A percentile compares a stretch with the other conserved stretches of the same genome.
Evolutionary conservation across 2,797 vertebrate species (phyloP).

Genomic region (Sebastes nivosus): DNA sequence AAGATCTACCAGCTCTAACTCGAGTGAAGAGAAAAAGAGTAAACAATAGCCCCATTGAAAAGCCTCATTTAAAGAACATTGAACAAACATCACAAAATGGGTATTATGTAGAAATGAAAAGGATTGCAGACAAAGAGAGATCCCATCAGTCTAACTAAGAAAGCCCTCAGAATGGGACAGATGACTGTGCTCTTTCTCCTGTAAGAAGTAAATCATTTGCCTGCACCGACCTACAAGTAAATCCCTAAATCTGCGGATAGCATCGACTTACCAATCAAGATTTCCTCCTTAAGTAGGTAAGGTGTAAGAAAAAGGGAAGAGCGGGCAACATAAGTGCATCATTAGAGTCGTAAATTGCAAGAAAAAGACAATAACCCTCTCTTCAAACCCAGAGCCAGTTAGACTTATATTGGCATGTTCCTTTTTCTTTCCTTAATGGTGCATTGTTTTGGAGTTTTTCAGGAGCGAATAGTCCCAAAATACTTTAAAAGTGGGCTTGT

Average conservation of each 20-base stretch:
- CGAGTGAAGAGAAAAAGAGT: constrained; percentile 73
- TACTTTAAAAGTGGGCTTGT: constrained; percentile 4
- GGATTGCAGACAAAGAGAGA: constrained; percentile 85
- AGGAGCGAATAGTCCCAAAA: not conserved
- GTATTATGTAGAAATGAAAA: constrained; percentile 83
- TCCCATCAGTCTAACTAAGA: constrained; percentile 86
- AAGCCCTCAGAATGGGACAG: constrained; percentile 90
- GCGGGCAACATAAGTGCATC: constrained; percentile 99
- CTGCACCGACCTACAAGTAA: constrained; percentile 93
- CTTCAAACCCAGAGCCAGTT: constrained; percentile 83
- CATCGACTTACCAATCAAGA: constrained; percentile 99
- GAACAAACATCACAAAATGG: constrained; percentile 87
- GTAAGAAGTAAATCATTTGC: constrained; percentile 90
- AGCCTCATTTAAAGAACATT: constrained; percentile 83
- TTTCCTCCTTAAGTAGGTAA: constrained; percentile 99
- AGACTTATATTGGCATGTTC: constrained; percentile 56
- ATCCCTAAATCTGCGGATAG: constrained; percentile 97
- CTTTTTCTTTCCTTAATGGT: constrained; percentile 57
- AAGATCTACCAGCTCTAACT: constrained; percentile 78
- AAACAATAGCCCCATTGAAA: constrained; percentile 80
- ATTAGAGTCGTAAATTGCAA: constrained; percentile 98
- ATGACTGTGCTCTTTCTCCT: constrained; percentile 89
- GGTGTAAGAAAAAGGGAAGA: constrained; percentile 99
- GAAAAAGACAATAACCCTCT: constrained; percentile 97
- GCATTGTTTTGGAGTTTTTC: constrained; percentile 34